Percentiles rank a stretch among this genome's conserved stretches.
Conservation (phyloP, 2,113 vertebrate species). For the Cyprinodon brontotheroides region DNA sequence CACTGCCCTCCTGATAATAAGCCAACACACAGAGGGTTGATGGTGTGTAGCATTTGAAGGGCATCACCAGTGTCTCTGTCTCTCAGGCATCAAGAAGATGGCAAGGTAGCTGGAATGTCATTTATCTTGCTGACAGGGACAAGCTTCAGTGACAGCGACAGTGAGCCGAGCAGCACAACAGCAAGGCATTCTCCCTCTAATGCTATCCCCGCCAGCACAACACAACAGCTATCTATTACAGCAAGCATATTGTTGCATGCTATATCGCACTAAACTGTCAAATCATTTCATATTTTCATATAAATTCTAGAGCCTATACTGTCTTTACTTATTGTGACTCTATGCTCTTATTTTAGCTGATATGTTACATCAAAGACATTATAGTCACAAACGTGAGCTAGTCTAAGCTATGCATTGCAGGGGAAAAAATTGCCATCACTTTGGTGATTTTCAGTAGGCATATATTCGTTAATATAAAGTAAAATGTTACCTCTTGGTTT, state of each 20-base stretch:
- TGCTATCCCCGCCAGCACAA: conserved; percentile 12
- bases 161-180: conserved; percentile 48
- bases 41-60: conserved; percentile 65
- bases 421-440: too few species aligned
- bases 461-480: not conserved
- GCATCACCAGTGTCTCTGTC: conserved; percentile 63
- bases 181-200: conserved; percentile 18
- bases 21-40: conserved; percentile 42
- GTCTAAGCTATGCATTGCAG: not conserved
- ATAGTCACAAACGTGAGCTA: not conserved
- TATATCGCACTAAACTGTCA: not conserved
- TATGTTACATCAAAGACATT: not conserved
- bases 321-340: not conserved
- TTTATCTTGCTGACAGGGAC: conserved; percentile 74
- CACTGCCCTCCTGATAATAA: conserved; percentile 33
- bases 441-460: not conserved
- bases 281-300: conserved; percentile 1
- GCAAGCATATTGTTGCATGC: conserved; percentile 6
- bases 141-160: conserved; percentile 67
- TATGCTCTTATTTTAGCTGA: not conserved
- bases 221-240: conserved; percentile 39
- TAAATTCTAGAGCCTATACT: not conserved
- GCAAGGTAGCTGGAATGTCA: conserved; percentile 56
- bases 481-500: too few species aligned
- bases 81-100: conserved; percentile 67